A percentile compares a stretch with the other conserved stretches of the same genome.
phyloP scores from a whole-genome alignment of 2,888 invertebrate species.

The Rotaria sp. region DNA sequence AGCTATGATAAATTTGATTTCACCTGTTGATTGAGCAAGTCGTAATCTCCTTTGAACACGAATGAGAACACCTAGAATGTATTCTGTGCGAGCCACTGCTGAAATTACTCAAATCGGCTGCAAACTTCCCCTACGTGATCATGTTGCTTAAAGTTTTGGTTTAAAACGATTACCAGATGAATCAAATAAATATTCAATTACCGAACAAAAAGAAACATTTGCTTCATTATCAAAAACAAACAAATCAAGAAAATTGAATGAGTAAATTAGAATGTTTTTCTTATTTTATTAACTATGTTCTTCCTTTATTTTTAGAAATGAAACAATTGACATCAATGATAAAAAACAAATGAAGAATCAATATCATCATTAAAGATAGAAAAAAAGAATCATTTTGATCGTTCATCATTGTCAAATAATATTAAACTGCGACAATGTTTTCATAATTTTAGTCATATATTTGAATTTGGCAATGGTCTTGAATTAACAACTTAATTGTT shows the following conservation, averaged over 20 bases:
- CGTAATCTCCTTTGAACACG: no score
- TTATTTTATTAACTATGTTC: not conserved
- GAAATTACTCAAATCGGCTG: no score
- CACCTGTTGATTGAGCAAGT: no score
- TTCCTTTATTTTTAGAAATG: not conserved
- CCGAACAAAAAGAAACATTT: not conserved
- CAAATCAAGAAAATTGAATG: not conserved
- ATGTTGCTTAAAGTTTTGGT: slow-evolving; percentile 84
- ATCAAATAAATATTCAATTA: slow-evolving; percentile 42
- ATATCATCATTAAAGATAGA: not conserved
- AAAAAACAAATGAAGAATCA: not conserved
- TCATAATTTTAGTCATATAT: slow-evolving; percentile 25
- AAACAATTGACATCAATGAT: not conserved
- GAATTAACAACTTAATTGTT: not conserved
- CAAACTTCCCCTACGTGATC: no score
- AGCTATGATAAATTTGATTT: no score
- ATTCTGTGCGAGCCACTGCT: no score
- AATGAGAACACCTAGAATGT: no score
- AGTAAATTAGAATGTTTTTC: not conserved
- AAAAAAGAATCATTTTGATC: not conserved
- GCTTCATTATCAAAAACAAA: not conserved
- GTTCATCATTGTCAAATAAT: not conserved
- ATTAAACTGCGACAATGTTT: not conserved
- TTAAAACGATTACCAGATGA: slow-evolving; percentile 70
- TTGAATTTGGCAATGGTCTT: not conserved